phyloP scores from a whole-genome alignment of 1,140 invertebrate species.

The Cydia strobilella region DNA sequence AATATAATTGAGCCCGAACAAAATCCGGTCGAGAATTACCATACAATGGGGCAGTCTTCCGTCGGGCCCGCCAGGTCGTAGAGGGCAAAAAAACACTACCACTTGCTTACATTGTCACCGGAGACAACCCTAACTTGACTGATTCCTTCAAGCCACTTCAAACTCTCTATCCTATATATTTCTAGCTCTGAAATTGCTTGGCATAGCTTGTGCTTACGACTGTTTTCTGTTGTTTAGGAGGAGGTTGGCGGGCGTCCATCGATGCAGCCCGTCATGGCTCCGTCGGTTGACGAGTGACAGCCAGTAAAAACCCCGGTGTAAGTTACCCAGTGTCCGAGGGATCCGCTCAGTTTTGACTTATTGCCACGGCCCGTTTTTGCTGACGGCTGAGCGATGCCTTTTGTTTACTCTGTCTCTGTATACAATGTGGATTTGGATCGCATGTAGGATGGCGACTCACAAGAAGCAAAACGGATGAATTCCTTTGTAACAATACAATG shows the following conservation, averaged over 20 bases:
- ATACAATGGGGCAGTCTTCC: slow-evolving; percentile 78
- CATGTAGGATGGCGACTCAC: background rate
- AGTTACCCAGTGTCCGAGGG: slow-evolving; percentile 56
- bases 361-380: slow-evolving; percentile 61
- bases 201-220: slow-evolving; percentile 16
- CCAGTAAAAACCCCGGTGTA: slow-evolving; percentile 68
- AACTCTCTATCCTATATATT: slow-evolving; percentile 17
- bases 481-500: slow-evolving; percentile 2
- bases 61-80: slow-evolving; percentile 73
- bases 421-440: slow-evolving; percentile 21
- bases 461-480: background rate
- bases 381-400: slow-evolving; percentile 46
- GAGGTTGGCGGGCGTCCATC: slow-evolving; percentile 75
- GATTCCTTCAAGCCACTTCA: slow-evolving; percentile 28
- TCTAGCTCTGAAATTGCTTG: slow-evolving; percentile 38
- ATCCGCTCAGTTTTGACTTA: slow-evolving; percentile 66
- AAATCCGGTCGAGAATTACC: slow-evolving; percentile 77
- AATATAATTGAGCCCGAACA: slow-evolving; percentile 78
- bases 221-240: slow-evolving; percentile 35
- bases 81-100: slow-evolving; percentile 77
- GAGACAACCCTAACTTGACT: slow-evolving; percentile 33
- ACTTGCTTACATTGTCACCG: slow-evolving; percentile 45
- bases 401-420: slow-evolving; percentile 55
- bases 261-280: slow-evolving; percentile 71
- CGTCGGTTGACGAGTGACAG: slow-evolving; percentile 75